phyloP scores from a whole-genome alignment of 2,888 invertebrate genomes.

The Ophion ellenae region DNA sequence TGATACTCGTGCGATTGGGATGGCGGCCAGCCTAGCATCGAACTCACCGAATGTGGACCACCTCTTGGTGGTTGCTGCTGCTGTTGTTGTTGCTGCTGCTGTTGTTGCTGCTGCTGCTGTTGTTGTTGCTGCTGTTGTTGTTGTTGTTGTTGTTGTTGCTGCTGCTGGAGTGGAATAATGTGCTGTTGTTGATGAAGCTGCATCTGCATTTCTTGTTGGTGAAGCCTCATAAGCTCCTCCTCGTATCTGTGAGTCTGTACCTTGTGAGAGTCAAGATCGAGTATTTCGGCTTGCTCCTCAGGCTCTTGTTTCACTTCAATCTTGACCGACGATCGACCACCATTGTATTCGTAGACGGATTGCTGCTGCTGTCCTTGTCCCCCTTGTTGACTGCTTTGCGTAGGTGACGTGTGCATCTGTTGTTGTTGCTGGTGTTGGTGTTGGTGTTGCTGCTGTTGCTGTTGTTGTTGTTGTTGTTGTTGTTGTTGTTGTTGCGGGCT shows the following conservation, averaged over 20 bases:
- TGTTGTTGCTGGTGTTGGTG: constrained; percentile 85
- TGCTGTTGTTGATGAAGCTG: constrained; percentile 76
- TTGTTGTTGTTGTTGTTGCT: constrained; percentile 71
- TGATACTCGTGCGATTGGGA: constrained; percentile 80
- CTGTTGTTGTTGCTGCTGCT: constrained; percentile 63
- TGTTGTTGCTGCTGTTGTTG: constrained; percentile 68
- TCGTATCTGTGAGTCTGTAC: constrained; percentile 89
- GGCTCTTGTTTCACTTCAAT: constrained; percentile 87
- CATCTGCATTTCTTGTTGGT: constrained; percentile 79
- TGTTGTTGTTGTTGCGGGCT: constrained; percentile 83
- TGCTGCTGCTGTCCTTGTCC: constrained; percentile 83
- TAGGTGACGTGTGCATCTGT: constrained; percentile 77
- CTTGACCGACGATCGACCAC: constrained; percentile 77
- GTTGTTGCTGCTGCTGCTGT: constrained; percentile 72
- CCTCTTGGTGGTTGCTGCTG: constrained; percentile 72
- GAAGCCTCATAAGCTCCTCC: constrained; percentile 79
- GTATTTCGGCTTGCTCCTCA: constrained; percentile 91
- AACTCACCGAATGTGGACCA: constrained; percentile 78
- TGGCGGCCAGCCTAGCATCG: constrained; percentile 79
- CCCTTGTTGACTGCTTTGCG: constrained; percentile 82
- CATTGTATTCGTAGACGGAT: constrained; percentile 75
- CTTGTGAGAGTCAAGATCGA: constrained; percentile 95
- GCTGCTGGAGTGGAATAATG: constrained; percentile 68
- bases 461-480: constrained; percentile 84
- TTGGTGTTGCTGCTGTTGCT: constrained; percentile 84